Evolutionary conservation across 1,140 invertebrate genomes (phyloP), one percentile per base, ranked within the genome.

Genomic region (Zaprionus vittiger): DNA sequence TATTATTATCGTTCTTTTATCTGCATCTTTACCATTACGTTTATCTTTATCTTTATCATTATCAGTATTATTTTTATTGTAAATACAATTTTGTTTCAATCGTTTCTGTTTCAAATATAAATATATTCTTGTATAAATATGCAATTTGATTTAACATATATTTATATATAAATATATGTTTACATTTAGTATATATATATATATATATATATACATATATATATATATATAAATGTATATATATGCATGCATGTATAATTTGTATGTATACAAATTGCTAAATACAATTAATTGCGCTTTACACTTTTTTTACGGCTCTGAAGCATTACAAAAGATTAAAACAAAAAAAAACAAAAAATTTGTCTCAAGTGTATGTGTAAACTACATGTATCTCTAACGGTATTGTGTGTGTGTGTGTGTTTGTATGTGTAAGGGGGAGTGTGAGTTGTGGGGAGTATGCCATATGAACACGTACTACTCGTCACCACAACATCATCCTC

Each of bases 241-340:
- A 55, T 71, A 26, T 72, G 15, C n/a, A 22, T 62, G 47, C 52
- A 57, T 77, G 47, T 72, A 20, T 66, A 61, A 49, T 85, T 76
- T 76, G 62, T 85, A 79, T 76, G 62, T 85, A 80, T 86, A 80
- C 83, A 87, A 87, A 86, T 80, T 87, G 71, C 80, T 86, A 86
- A 86, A 86, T 87, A 87, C 81, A 87, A 75, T 79, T 89, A 87
- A 87, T 89, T 87, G 83, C 83, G 83, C 83, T 87, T 87, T 87
- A 89, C 83, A 89, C 69, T 71, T 83, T 73, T 17, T 80, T 87
- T 77, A 87, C 80, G 83, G 83, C 83, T 86, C 79, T 64, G 63
- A 77, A 80, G 83, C 83, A 80, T 80, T 78, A 77, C 69, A 75
- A 86, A 74, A 89, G 22, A 77, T 68, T 54, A 80, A 85, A 79